These are phyloP conservation scores for Mastomys natalensis DNA, from an alignment of 2,113 vertebrate species.

Conservation along the genomic window DNA sequence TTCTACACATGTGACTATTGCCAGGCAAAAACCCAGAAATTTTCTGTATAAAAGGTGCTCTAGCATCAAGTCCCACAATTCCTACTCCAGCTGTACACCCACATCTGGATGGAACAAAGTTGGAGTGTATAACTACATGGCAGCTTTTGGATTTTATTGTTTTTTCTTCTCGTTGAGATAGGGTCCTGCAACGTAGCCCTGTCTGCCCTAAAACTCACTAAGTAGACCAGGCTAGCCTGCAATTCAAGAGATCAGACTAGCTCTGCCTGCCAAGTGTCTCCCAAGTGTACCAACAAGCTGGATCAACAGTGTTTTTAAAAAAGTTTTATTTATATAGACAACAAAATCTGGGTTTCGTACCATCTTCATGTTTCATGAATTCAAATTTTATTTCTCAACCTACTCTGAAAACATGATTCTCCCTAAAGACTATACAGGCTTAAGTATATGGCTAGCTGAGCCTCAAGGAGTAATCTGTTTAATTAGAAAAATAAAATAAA, in stretches of 20 bases:
- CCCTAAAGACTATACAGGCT: background rate
- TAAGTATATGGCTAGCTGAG: background rate
- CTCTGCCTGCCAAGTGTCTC: background rate
- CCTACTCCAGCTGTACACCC: background rate
- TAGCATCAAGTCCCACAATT: background rate
- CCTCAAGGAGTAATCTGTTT: background rate
- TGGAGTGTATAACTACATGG: background rate
- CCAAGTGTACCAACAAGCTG: too few species aligned
- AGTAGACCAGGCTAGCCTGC: background rate
- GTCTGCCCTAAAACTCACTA: background rate
- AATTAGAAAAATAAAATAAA: background rate
- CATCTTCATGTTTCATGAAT: background rate
- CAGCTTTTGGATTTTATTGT: background rate
- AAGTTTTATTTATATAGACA: background rate
- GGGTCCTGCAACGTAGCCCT: background rate
- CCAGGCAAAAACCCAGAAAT: background rate
- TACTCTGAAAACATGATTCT: slow-evolving; percentile 40
- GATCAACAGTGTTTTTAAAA: background rate
- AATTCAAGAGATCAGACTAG: background rate
- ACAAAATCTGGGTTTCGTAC: background rate
- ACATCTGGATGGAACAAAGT: background rate
- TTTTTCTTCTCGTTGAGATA: background rate
- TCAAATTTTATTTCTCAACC: background rate
- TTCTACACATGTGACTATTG: background rate
- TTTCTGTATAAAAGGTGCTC: background rate